Evolutionary conservation across 2,797 vertebrate genomes (phyloP).

Genomic region (Mus spretus): DNA sequence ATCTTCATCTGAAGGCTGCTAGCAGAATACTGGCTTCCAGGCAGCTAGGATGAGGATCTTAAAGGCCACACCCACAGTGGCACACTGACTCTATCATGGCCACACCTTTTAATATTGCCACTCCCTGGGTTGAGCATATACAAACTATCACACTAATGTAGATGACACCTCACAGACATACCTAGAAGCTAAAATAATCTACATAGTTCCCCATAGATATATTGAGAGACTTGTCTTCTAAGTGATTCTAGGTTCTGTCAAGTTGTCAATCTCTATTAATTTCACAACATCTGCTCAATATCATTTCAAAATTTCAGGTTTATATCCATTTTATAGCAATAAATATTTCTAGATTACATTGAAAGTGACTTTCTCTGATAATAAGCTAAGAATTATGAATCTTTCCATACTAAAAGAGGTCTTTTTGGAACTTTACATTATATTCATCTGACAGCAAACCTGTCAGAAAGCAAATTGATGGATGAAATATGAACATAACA

Average conservation of each 20-base stretch:
- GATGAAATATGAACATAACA: slow-evolving; percentile 70
- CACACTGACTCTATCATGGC: no score
- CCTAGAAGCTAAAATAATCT: not conserved
- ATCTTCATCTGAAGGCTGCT: no score
- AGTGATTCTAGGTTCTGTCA: not conserved
- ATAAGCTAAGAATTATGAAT: slow-evolving; percentile 75
- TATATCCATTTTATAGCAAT: slow-evolving; percentile 64
- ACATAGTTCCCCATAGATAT: not conserved
- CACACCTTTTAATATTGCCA: no score
- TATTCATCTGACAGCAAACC: slow-evolving; percentile 58
- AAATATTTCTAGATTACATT: slow-evolving; percentile 74
- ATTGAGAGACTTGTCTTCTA: not conserved
- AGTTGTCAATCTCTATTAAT: not conserved
- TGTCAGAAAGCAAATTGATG: slow-evolving; percentile 71
- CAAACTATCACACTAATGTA: not conserved
- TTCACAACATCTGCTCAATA: slow-evolving; percentile 3
- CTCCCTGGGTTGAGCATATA: no score
- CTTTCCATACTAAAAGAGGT: slow-evolving; percentile 64
- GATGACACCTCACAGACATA: not conserved
- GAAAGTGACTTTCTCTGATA: slow-evolving; percentile 71
- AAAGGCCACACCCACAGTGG: no score
- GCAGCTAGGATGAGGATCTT: no score
- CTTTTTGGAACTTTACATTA: slow-evolving; percentile 72
- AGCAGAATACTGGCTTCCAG: no score
- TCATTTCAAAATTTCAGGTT: slow-evolving; percentile 52